Conservation (phyloP, 1,140 invertebrate species). For the Pantala flavescens region DNA sequence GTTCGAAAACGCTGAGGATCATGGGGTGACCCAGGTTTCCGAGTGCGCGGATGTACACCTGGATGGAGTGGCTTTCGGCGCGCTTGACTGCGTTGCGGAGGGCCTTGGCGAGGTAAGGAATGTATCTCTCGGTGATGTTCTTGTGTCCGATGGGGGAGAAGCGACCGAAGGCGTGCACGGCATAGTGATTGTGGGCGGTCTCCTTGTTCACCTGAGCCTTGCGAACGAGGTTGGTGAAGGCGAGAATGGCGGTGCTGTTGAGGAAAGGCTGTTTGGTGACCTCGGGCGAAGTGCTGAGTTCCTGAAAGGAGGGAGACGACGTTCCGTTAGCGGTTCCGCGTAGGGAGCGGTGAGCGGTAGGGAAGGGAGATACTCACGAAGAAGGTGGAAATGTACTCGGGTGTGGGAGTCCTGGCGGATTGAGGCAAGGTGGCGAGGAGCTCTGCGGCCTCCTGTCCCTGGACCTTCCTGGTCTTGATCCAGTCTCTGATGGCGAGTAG, state of each 20-base stretch:
- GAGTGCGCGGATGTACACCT: slow-evolving; percentile 48
- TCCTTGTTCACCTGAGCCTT: slow-evolving; percentile 43
- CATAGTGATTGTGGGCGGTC: slow-evolving; percentile 47
- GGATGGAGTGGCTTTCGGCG: slow-evolving; percentile 41
- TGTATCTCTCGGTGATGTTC: slow-evolving; percentile 40
- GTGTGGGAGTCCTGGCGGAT: slow-evolving; percentile 46
- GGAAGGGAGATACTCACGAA: slow-evolving; percentile 36
- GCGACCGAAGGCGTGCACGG: slow-evolving; percentile 47
- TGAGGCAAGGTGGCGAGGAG: slow-evolving; percentile 40
- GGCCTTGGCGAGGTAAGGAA: slow-evolving; percentile 43
- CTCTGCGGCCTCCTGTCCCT: slow-evolving; percentile 41
- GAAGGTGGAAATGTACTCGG: slow-evolving; percentile 47
- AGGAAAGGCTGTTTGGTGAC: slow-evolving; percentile 37
- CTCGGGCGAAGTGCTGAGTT: slow-evolving; percentile 37
- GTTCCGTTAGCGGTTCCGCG: too few species aligned
- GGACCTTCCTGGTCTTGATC: slow-evolving; percentile 44
- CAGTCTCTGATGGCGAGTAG: slow-evolving; percentile 46
- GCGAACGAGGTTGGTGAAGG: slow-evolving; percentile 47
- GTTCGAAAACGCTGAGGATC: slow-evolving; percentile 47
- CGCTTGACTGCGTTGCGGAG: slow-evolving; percentile 41
- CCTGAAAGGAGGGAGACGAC: slow-evolving; percentile 22
- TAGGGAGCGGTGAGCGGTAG: too few species aligned
- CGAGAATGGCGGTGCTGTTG: slow-evolving; percentile 41
- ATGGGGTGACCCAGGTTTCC: slow-evolving; percentile 48
- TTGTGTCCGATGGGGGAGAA: slow-evolving; percentile 31